Base-by-base conservation (phyloP, 2,888 invertebrate genomes). In the Pemphredon lugubris region DNA sequence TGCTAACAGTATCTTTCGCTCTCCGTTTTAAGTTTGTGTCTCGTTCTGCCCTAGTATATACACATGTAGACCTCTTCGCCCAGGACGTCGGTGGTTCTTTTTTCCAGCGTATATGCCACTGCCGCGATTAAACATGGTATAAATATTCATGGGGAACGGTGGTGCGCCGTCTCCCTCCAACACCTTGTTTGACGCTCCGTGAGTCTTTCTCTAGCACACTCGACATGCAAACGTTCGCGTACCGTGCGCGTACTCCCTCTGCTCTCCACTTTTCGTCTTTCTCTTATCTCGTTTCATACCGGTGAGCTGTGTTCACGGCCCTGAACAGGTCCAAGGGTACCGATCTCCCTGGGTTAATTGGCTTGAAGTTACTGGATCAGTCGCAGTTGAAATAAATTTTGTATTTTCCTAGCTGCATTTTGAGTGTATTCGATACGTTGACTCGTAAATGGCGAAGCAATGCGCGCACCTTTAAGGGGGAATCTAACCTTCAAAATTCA, bases 91-190 rank as follows among this genome's bases (percentile, higher is more conserved):
- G 16, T 30, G 44, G 34, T 55, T 37, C 60, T 55, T 45, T 60
- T n/a, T 63, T 61, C 47, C 30, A 30, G 13, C n/a, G 11, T 23
- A 23, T 13, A 23, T 23, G 75, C 71, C 42, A 23, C 55, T 20
- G 32, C 48, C 9, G 30, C 66, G 66, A 61, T 71, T 69, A 45
- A 72, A 61, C 54, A 39, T 51, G 59, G 45, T 78, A 80, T 85
- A 83, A 84, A 85, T 86, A 86, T 86, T 86, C 84, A 85, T 84
- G 71, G 69, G 71, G 69, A 51, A 68, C 69, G 39, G 47, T 13
- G 57, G 7, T 3, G 40, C 54, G 54, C 54, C 65, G 60, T 77
- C 72, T 58, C 55, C 63, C 66, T 70, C 68, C 30, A 18, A 16
- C 26, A 26, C n/a, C 23, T 50, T 37, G 26, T 26, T 26, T 7